phyloP scores from a whole-genome alignment of 2,113 vertebrate genomes.

The Phodopus roborovskii region DNA sequence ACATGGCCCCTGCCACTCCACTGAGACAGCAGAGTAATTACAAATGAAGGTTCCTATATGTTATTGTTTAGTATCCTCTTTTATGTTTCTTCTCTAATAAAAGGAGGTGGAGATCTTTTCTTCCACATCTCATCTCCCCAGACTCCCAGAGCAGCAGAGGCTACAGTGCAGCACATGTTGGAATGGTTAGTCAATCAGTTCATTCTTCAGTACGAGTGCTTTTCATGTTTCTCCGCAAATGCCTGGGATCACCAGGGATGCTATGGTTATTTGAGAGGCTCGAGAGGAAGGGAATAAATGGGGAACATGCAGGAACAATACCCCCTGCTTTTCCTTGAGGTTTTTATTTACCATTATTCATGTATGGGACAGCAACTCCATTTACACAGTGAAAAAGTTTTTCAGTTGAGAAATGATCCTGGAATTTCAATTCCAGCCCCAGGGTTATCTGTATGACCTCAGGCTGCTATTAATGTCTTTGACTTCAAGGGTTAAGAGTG shows the following conservation, averaged over 20 bases:
- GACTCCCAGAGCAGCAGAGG: not conserved
- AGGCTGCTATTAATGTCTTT: constrained; percentile 30
- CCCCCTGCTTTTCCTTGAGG: not conserved
- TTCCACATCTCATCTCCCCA: not conserved
- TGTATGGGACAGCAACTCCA: constrained; percentile 5
- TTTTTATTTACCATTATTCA: constrained; percentile 57
- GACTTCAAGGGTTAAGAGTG: not conserved
- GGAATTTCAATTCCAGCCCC: not conserved
- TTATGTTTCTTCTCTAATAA: constrained; percentile 60
- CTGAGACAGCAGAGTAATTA: constrained; percentile 56
- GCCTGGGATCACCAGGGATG: constrained; percentile 45
- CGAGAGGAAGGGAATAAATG: constrained; percentile 39
- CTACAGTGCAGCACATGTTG: not conserved
- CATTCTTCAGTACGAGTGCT: constrained; percentile 19
- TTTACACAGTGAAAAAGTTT: not conserved
- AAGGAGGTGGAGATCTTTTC: not conserved
- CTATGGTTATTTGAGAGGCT: constrained; percentile 46
- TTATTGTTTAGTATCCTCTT: constrained; percentile 58
- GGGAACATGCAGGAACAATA: not conserved
- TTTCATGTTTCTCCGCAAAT: constrained; percentile 55
- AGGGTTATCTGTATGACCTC: not conserved
- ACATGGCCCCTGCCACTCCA: not conserved
- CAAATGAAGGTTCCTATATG: constrained; percentile 53
- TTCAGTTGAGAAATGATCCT: constrained; percentile 38
- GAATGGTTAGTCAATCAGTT: constrained; percentile 59